Evolutionary conservation across 2,888 invertebrate genomes (phyloP).

Genomic region (Ophraella communa): DNA sequence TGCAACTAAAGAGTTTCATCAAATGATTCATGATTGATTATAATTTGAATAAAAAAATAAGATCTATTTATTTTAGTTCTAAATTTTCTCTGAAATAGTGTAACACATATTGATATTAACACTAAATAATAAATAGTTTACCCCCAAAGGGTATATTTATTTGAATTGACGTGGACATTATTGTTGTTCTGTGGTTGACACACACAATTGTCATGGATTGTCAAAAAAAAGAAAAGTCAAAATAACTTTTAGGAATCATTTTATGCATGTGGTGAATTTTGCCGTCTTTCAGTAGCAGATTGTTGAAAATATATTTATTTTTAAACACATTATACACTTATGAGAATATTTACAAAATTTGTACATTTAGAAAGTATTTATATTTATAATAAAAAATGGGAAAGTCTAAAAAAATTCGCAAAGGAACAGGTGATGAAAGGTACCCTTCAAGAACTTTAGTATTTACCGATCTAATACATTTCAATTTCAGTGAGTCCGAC

Average conservation of each 20-base stretch:
- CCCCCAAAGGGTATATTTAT: no score
- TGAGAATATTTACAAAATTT: constrained; percentile 49
- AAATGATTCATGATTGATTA: no score
- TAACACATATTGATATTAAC: no score
- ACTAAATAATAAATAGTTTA: no score
- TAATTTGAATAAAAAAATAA: no score
- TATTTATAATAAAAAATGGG: constrained; percentile 65
- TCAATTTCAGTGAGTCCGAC: constrained; percentile 69
- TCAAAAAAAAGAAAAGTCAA: constrained; percentile 22
- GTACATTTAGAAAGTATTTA: constrained; percentile 39
- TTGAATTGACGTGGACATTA: constrained; percentile 7
- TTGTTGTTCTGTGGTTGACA: no score
- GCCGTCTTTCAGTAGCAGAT: constrained; percentile 30
- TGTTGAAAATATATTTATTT: constrained; percentile 30
- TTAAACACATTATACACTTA: constrained; percentile 46
- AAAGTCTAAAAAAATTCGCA: constrained; percentile 83
- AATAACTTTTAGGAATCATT: constrained; percentile 12
- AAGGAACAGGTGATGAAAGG: constrained; percentile 78
- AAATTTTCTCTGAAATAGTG: no score
- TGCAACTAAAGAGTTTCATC: no score
- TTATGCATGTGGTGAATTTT: constrained; percentile 29
- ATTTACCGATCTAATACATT: constrained; percentile 37
- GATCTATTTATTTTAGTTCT: no score
- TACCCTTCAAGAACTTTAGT: constrained; percentile 50
- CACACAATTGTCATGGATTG: constrained; percentile 7